These are phyloP conservation scores for Archivesica marissinica DNA, from an alignment of 1,140 invertebrate species.

Conservation along the genomic window DNA sequence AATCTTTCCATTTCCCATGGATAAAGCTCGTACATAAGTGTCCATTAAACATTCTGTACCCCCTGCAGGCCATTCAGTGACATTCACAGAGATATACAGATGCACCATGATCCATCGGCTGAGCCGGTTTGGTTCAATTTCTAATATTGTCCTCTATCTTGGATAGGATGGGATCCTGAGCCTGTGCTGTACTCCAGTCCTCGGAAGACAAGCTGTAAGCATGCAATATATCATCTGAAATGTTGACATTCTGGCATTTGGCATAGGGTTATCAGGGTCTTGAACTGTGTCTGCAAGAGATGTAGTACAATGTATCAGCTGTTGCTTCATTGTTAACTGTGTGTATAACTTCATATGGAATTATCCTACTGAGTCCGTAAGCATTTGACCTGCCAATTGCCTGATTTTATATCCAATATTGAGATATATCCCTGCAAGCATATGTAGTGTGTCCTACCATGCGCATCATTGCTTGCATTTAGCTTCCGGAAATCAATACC, in stretches of 20 bases:
- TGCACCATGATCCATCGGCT: background rate
- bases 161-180: background rate
- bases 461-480: no score
- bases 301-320: background rate
- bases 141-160: background rate
- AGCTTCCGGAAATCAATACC: no score
- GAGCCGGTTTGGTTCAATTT: conserved; percentile 3
- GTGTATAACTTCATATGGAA: background rate
- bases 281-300: background rate
- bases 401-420: no score
- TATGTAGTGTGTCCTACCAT: no score
- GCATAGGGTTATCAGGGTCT: background rate
- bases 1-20: no score
- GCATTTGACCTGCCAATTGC: conserved; percentile 39
- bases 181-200: background rate
- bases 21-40: no score
- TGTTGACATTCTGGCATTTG: background rate
- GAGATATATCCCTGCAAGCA: no score
- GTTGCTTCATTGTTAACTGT: background rate
- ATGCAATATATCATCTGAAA: background rate
- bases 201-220: background rate
- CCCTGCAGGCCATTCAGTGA: no score
- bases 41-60: no score
- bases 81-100: background rate
- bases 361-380: conserved; percentile 24